These are phyloP conservation scores for Epiblema foenella DNA, from an alignment of 2,888 invertebrate genomes.

Conservation along the genomic window DNA sequence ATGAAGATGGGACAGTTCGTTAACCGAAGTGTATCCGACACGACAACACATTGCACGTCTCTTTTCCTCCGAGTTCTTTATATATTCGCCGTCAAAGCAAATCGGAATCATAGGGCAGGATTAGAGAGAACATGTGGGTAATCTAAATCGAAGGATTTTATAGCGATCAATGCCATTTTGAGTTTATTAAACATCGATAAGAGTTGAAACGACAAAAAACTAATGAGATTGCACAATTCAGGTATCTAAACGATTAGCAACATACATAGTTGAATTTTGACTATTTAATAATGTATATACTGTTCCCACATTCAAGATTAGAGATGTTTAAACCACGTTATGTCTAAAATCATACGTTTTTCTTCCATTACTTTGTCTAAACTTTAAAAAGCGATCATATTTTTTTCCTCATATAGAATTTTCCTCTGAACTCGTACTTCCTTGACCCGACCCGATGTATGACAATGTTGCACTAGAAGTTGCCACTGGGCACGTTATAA, in stretches of 20 bases:
- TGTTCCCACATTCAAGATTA: no score
- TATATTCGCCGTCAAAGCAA: background rate
- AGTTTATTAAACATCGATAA: constrained; percentile 53
- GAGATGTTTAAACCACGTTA: background rate
- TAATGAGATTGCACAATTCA: constrained; percentile 9
- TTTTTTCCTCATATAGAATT: background rate
- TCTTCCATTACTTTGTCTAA: background rate
- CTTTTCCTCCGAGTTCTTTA: background rate
- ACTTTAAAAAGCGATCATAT: background rate
- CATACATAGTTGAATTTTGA: no score
- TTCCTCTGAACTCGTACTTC: background rate
- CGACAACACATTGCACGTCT: constrained; percentile 8
- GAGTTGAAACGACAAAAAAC: constrained; percentile 28
- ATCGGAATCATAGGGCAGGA: background rate
- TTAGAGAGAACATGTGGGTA: background rate
- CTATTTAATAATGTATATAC: no score
- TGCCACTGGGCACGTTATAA: constrained; percentile 1
- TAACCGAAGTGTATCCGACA: constrained; percentile 46
- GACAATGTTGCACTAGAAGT: constrained; percentile 12
- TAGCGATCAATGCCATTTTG: constrained; percentile 34
- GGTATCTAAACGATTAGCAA: no score
- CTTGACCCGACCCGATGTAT: background rate
- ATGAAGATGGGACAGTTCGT: constrained; percentile 50
- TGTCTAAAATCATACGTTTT: background rate
- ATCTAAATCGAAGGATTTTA: constrained; percentile 6